Conservation (phyloP, 2,797 vertebrate species). For the Phataginus tetradactyla region DNA sequence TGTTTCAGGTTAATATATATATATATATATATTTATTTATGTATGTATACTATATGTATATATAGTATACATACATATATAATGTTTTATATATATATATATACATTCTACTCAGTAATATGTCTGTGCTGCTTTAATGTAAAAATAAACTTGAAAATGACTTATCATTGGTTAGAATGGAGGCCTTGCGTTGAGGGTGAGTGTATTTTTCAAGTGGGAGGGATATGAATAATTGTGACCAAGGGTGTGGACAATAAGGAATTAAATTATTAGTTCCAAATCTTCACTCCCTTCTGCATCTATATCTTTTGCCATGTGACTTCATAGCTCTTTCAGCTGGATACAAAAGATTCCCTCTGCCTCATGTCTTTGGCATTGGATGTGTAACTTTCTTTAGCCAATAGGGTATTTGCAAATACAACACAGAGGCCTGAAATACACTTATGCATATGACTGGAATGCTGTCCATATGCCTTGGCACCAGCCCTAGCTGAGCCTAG, state of each 20-base stretch:
- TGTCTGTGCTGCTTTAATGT: neutral
- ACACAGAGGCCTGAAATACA: neutral
- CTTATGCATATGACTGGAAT: neutral
- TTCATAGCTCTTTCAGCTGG: neutral
- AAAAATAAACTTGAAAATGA: neutral
- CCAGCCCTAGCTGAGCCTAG: neutral
- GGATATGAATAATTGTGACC: neutral
- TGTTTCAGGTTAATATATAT: neutral
- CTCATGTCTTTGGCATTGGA: neutral
- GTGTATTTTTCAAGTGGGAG: neutral
- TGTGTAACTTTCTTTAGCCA: neutral
- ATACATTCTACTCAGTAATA: neutral
- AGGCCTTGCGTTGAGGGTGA: neutral
- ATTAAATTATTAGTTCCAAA: neutral
- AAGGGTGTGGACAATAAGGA: neutral
- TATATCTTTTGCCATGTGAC: neutral
- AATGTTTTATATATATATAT: neutral
- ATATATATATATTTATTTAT: fast-evolving
- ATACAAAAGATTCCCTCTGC: neutral
- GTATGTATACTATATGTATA: too few species aligned
- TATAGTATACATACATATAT: too few species aligned
- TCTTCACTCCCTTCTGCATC: neutral
- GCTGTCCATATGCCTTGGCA: too few species aligned
- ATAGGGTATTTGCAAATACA: neutral
- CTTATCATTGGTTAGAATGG: neutral